Evolutionary conservation across 2,113 vertebrate species (phyloP).

Genomic region (Rhagologus leucostigma): DNA sequence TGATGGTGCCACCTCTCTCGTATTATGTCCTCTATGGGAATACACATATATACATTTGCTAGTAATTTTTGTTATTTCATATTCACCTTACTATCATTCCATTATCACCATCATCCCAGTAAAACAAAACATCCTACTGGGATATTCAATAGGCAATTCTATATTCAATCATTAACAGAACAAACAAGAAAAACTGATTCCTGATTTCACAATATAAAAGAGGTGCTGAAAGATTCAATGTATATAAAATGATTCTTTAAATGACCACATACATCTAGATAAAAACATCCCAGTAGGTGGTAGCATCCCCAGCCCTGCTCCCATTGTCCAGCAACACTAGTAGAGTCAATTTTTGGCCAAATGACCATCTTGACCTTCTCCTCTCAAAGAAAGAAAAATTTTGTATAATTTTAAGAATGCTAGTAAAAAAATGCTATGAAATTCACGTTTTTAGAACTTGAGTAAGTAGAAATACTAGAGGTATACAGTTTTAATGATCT

Average conservation of each 20-base stretch:
- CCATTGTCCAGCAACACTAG: not conserved
- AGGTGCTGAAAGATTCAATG: not conserved
- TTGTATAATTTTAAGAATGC: not conserved
- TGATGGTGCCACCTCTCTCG: not conserved
- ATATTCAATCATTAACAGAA: not conserved
- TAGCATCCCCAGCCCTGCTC: not conserved
- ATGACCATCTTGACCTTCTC: not conserved
- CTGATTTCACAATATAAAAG: not conserved
- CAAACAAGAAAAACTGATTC: not conserved
- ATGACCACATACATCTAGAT: not conserved
- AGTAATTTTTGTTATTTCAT: not conserved
- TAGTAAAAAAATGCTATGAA: not conserved
- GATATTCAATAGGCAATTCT: not conserved
- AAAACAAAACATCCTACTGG: not conserved
- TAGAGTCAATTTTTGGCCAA: not conserved
- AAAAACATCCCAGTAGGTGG: not conserved
- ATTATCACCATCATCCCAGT: not conserved
- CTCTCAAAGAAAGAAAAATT: not conserved
- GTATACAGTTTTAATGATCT: not conserved
- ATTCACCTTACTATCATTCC: not conserved
- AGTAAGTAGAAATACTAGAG: not conserved
- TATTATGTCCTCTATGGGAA: not conserved
- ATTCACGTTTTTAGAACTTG: not conserved
- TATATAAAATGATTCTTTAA: not conserved
- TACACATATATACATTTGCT: not conserved